phyloP scores from a whole-genome alignment of 2,888 invertebrate species.

The Acleris emargana region DNA sequence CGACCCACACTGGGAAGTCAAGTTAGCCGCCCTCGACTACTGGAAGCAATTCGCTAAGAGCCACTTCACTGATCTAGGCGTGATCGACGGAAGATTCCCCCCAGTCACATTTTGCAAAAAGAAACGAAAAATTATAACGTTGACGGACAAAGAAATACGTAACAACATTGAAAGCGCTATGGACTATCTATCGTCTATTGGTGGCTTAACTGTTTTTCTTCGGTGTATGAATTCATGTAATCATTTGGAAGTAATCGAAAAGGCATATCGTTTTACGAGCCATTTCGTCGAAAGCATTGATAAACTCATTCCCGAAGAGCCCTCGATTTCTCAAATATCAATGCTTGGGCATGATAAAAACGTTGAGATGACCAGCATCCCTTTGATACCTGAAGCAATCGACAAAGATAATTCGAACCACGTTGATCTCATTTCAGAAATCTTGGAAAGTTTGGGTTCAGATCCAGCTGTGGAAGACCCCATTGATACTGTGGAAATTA shows the following conservation, averaged over 20 bases:
- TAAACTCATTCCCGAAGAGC: slow-evolving; percentile 54
- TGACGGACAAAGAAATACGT: slow-evolving; percentile 85
- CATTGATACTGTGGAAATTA: slow-evolving; percentile 19
- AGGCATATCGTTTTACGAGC: slow-evolving; percentile 77
- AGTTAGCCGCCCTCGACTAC: slow-evolving; percentile 85
- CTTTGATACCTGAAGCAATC: neutral
- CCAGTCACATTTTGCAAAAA: slow-evolving; percentile 89
- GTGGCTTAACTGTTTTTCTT: slow-evolving; percentile 87
- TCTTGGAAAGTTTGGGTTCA: slow-evolving; percentile 44
- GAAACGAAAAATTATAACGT: slow-evolving; percentile 86
- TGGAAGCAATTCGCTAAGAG: slow-evolving; percentile 86
- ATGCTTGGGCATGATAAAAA: neutral
- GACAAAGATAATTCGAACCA: slow-evolving; percentile 64
- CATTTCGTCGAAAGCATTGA: slow-evolving; percentile 75
- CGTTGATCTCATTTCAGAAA: slow-evolving; percentile 77
- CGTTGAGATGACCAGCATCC: neutral
- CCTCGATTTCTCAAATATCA: neutral
- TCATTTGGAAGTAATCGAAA: slow-evolving; percentile 86
- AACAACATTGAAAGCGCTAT: slow-evolving; percentile 84
- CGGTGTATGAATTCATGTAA: slow-evolving; percentile 85
- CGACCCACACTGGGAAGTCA: slow-evolving; percentile 91
- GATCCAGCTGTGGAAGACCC: neutral
- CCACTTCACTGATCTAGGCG: slow-evolving; percentile 79
- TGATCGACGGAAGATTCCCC: slow-evolving; percentile 89
- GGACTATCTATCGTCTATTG: slow-evolving; percentile 84